Evolutionary conservation across 2,888 invertebrate species (phyloP).

Genomic region (Drosophila prolongata): DNA sequence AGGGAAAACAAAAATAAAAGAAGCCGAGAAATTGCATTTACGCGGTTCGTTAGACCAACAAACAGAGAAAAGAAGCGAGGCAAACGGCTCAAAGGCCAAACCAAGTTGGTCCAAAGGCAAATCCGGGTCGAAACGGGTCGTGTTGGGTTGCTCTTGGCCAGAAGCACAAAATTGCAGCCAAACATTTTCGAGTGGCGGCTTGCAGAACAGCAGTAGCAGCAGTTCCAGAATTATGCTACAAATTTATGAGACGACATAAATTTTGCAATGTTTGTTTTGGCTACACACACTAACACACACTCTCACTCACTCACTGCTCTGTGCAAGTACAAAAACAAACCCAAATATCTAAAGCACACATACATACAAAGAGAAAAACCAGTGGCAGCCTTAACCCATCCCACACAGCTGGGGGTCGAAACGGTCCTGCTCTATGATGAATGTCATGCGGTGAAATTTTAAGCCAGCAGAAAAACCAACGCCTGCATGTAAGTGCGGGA

Average conservation of each 20-base stretch:
- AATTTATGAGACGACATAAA: constrained; percentile 80
- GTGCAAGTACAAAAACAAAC: constrained; percentile 64
- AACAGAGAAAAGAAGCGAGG: constrained; percentile 52
- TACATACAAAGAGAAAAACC: constrained; percentile 18
- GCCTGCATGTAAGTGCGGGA: constrained; percentile 34
- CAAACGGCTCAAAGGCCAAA: constrained; percentile 66
- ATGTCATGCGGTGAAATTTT: constrained; percentile 80
- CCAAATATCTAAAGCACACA: constrained; percentile 71
- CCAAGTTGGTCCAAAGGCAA: constrained; percentile 36
- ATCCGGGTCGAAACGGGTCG: constrained; percentile 2
- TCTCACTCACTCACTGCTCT: constrained; percentile 1
- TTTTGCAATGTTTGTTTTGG: constrained; percentile 80
- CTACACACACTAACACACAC: constrained; percentile 48
- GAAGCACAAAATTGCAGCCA: constrained; percentile 74
- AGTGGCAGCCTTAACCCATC: constrained; percentile 34
- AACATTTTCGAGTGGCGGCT: constrained; percentile 78
- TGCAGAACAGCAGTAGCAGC: constrained; percentile 63
- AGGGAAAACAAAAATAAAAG: constrained; percentile 29
- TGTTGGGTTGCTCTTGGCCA: constrained; percentile 40
- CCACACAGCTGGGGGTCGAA: constrained; percentile 47
- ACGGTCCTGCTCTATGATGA: constrained; percentile 62
- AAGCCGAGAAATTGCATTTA: constrained; percentile 76
- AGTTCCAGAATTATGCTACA: constrained; percentile 79
- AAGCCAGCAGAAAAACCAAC: constrained; percentile 48
- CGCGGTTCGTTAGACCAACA: constrained; percentile 79